These are phyloP conservation scores for Petrocephalus sullivani DNA, from an alignment of 2,797 vertebrate genomes.

Conservation along the genomic window DNA sequence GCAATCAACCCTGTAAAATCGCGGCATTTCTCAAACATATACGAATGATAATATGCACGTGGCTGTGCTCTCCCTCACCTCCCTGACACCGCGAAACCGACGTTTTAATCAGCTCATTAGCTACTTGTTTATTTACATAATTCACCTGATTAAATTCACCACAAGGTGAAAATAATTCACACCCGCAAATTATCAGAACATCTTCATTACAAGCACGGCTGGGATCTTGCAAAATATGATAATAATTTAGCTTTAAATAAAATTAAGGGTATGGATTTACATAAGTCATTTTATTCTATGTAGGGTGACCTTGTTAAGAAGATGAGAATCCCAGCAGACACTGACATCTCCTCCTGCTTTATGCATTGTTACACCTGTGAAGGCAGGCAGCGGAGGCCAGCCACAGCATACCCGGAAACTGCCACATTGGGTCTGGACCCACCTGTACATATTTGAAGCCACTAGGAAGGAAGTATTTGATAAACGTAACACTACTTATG, in stretches of 20 bases:
- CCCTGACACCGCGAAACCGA: background rate
- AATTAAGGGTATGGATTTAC: background rate
- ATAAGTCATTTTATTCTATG: background rate
- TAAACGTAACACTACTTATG: background rate
- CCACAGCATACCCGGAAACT: constrained; percentile 6
- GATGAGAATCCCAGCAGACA: constrained; percentile 20
- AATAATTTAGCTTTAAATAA: constrained; percentile 1
- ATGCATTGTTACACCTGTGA: background rate
- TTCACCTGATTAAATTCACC: constrained; percentile 6
- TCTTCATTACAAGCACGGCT: constrained; percentile 4
- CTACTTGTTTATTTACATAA: constrained; percentile 17
- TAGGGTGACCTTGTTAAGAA: background rate
- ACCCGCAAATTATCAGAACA: constrained; percentile 7
- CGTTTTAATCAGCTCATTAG: constrained; percentile 1
- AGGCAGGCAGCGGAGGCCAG: background rate
- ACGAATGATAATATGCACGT: background rate
- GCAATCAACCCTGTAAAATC: background rate
- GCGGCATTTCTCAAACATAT: background rate
- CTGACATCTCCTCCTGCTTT: constrained; percentile 24
- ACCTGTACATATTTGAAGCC: constrained; percentile 29
- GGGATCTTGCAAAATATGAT: background rate
- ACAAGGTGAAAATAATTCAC: constrained; percentile 14
- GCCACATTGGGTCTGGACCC: constrained; percentile 29
- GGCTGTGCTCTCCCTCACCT: background rate
- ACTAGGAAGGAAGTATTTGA: constrained; percentile 6